These are phyloP conservation scores for Tachycineta bicolor DNA, from an alignment of 2,113 vertebrate genomes.

Conservation along the genomic window DNA sequence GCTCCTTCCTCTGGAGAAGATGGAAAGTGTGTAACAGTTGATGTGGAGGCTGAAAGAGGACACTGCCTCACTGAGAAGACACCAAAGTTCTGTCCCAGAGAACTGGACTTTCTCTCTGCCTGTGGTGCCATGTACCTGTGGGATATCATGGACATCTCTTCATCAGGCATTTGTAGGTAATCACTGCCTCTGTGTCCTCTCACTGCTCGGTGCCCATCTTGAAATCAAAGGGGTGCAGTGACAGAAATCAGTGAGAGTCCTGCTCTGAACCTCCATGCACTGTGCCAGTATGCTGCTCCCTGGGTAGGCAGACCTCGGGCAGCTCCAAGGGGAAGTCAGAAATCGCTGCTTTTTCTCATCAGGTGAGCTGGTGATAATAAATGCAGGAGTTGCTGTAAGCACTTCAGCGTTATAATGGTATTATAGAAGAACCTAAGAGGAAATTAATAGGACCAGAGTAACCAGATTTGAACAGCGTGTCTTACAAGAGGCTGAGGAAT, in stretches of 20 bases:
- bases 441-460: conserved; percentile 17
- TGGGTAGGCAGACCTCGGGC: background rate
- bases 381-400: background rate
- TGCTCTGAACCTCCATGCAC: background rate
- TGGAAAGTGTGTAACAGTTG: background rate
- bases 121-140: fast-evolving
- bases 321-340: background rate
- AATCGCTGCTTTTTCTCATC: background rate
- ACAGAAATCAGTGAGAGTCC: background rate
- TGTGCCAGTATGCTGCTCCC: fast-evolving
- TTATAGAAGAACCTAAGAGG: background rate
- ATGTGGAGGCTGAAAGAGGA: background rate
- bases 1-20: background rate
- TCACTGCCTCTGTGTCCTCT: background rate
- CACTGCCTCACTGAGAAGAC: background rate
- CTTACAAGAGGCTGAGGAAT: conserved; percentile 29
- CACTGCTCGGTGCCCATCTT: background rate
- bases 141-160: background rate
- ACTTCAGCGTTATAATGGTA: background rate
- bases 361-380: background rate
- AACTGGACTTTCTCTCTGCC: background rate
- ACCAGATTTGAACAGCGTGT: background rate
- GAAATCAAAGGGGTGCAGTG: background rate
- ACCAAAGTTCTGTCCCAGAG: background rate
- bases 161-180: fast-evolving